Conservation (phyloP, 2,113 vertebrate genomes). For the Leuciscus idus region DNA sequence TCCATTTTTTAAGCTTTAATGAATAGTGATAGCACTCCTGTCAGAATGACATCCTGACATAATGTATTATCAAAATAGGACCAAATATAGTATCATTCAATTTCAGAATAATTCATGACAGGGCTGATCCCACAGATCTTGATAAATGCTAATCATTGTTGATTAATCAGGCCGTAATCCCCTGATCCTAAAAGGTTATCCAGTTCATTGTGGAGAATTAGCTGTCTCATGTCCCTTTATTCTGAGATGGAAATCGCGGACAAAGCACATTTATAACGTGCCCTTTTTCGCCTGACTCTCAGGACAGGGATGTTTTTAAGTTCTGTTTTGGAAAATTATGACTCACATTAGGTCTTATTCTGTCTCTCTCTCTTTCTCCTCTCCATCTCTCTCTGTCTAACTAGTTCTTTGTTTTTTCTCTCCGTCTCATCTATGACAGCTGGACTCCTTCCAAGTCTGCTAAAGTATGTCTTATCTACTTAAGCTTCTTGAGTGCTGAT, state of each 20-base stretch:
- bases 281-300: conserved; percentile 55
- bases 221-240: conserved; percentile 77
- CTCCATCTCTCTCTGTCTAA: conserved; percentile 34
- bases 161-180: conserved; percentile 88
- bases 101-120: conserved; percentile 49
- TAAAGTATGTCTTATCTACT: conserved; percentile 59
- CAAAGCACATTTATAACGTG: conserved; percentile 56
- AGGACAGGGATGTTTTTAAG: conserved; percentile 20
- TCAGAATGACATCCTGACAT: conserved; percentile 83
- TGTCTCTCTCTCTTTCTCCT: background rate
- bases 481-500: conserved; percentile 60
- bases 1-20: conserved; percentile 85
- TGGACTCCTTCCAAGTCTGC: conserved; percentile 58
- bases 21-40: conserved; percentile 76
- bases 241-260: conserved; percentile 65
- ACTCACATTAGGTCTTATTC: conserved; percentile 39
- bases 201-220: conserved; percentile 86
- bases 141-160: conserved; percentile 84
- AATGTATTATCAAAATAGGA: conserved; percentile 72
- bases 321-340: conserved; percentile 44
- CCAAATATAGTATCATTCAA: conserved; percentile 55
- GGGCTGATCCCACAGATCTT: conserved; percentile 70
- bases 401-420: conserved; percentile 52
- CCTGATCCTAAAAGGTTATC: conserved; percentile 86
- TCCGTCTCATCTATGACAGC: conserved; percentile 46